Evolutionary conservation across 30 jellyfish, hydroid and myxozoan genomes (phyloP).

Genomic region (Morbakka virulenta): DNA sequence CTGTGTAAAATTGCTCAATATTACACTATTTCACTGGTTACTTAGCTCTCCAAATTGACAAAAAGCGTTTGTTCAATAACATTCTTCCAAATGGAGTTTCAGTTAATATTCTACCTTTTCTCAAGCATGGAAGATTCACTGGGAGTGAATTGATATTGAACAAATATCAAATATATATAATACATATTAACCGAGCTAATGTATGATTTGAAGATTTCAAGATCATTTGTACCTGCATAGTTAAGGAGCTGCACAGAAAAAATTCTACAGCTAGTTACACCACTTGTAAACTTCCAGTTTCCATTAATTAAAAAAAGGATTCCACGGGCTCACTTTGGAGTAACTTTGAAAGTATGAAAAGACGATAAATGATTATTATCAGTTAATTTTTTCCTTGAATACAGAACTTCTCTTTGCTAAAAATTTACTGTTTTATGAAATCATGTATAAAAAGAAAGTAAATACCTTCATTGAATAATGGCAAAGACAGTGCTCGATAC

Average conservation of each 20-base stretch:
- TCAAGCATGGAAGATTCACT: conserved; percentile 13
- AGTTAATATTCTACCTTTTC: conserved; percentile 29
- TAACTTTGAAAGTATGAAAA: too few species aligned
- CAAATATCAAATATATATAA: conserved; percentile 3
- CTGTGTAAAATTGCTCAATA: conserved; percentile 7
- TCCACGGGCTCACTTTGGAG: too few species aligned
- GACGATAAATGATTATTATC: too few species aligned
- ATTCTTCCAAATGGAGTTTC: conserved; percentile 23
- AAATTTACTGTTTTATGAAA: too few species aligned
- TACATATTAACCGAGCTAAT: conserved; percentile 22
- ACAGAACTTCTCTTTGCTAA: too few species aligned
- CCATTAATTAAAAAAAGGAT: conserved; percentile 6
- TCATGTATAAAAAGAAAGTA: too few species aligned
- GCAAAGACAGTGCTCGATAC: too few species aligned
- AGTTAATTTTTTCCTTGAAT: too few species aligned
- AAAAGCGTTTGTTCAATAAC: neutral
- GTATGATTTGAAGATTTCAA: conserved; percentile 26
- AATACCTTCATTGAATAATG: too few species aligned
- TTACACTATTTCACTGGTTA: conserved; percentile 23
- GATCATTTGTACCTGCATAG: neutral
- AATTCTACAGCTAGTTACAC: conserved; percentile 4
- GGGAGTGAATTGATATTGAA: neutral
- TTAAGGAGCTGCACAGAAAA: conserved; percentile 17
- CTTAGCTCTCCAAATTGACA: conserved; percentile 12
- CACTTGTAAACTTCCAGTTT: conserved; percentile 5